Conservation (phyloP, 2,797 vertebrate genomes). For the Falco naumanni region DNA sequence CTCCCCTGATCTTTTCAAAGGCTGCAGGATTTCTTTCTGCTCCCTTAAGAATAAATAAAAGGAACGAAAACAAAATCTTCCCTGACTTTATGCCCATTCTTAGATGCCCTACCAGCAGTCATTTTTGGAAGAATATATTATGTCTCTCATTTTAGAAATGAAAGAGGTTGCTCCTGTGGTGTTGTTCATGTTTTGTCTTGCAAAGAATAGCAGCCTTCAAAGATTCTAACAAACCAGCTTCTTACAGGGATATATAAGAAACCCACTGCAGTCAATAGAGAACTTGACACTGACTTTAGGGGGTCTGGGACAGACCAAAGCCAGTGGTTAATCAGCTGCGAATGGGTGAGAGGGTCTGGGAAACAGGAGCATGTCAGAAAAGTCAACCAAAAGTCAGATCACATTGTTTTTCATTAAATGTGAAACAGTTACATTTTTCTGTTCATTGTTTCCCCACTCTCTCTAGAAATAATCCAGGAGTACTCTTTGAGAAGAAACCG, state of each 20-base stretch:
- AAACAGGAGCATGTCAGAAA: not conserved
- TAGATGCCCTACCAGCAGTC: not conserved
- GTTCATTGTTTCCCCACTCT: not conserved
- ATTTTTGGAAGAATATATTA: not conserved
- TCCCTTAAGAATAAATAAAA: slow-evolving; percentile 18
- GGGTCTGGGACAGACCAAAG: not conserved
- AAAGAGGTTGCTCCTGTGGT: not conserved
- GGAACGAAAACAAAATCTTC: slow-evolving; percentile 6
- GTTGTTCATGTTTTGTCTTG: not conserved
- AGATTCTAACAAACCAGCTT: not conserved
- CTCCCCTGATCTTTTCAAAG: slow-evolving; percentile 18
- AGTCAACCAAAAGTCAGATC: not conserved
- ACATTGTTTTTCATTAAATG: not conserved
- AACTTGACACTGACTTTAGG: not conserved
- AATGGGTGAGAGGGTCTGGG: not conserved
- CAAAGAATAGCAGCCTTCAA: not conserved
- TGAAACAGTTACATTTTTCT: not conserved
- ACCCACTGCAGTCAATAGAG: not conserved
- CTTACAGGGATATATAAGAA: not conserved
- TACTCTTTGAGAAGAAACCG: not conserved
- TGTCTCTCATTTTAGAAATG: not conserved
- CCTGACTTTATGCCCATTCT: not conserved
- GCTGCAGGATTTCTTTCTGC: slow-evolving; percentile 8
- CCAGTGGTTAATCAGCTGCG: not conserved
- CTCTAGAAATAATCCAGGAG: not conserved